Conservation (phyloP, 2,797 vertebrate species). For the Microhierax caerulescens region DNA sequence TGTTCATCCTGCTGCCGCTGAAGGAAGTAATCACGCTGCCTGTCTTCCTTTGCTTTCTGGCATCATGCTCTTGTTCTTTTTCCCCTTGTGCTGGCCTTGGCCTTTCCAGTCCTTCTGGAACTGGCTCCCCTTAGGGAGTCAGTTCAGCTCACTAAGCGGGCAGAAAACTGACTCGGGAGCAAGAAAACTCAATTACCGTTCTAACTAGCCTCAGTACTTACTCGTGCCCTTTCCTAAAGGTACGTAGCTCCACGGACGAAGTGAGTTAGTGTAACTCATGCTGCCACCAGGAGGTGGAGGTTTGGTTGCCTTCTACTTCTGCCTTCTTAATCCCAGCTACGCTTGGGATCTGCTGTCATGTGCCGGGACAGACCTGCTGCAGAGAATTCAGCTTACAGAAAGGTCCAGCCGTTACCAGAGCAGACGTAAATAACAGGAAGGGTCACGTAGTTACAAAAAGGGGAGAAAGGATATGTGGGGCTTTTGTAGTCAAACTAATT, state of each 20-base stretch:
- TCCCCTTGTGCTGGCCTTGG: neutral
- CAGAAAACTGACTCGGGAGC: neutral
- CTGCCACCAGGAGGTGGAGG: slow-evolving; percentile 12
- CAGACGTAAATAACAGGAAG: neutral
- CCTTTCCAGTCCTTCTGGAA: neutral
- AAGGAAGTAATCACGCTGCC: neutral
- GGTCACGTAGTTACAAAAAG: neutral
- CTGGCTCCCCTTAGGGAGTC: neutral
- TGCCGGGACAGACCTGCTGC: neutral
- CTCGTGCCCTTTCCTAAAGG: neutral
- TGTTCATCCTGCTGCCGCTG: neutral
- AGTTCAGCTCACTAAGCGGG: neutral
- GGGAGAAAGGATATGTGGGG: neutral
- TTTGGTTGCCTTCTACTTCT: neutral
- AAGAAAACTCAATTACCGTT: neutral
- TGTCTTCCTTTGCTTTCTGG: neutral
- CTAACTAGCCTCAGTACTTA: neutral
- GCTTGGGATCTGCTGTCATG: neutral
- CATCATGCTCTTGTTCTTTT: neutral
- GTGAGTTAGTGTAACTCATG: neutral
- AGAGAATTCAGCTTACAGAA: neutral
- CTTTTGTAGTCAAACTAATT: neutral
- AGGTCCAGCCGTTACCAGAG: neutral
- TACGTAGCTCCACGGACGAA: neutral
- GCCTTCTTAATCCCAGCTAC: neutral